Evolutionary conservation across 2,113 vertebrate species (phyloP).

Genomic region (Pleuronectes platessa): DNA sequence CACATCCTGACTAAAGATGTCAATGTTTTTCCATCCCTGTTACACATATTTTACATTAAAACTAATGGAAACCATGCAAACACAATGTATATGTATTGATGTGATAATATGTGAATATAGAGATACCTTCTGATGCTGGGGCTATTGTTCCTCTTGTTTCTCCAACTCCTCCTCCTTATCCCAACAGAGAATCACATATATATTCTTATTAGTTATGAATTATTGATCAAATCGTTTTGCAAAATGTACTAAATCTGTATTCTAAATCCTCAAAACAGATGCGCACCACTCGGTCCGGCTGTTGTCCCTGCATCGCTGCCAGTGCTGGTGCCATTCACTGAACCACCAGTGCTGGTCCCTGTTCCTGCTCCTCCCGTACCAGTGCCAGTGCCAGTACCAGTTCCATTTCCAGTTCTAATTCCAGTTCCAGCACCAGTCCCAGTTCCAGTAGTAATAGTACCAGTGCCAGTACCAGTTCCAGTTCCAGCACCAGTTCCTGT

Average conservation of each 20-base stretch:
- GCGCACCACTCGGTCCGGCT: constrained; percentile 55
- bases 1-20: too few species aligned
- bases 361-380: neutral
- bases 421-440: neutral
- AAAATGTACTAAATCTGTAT: neutral
- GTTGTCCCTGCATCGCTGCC: constrained; percentile 30
- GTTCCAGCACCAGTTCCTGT: constrained; percentile 6
- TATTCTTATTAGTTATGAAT: neutral
- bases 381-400: neutral
- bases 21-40: too few species aligned
- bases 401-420: neutral
- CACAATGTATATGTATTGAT: too few species aligned
- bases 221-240: neutral
- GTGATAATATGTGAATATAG: too few species aligned
- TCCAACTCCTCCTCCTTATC: constrained; percentile 37
- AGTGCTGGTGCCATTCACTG: constrained; percentile 40
- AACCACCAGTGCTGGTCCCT: constrained; percentile 21
- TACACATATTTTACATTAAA: too few species aligned
- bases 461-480: neutral
- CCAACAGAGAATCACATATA: constrained; percentile 12
- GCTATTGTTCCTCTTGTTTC: constrained; percentile 51
- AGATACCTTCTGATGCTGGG: constrained; percentile 63
- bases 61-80: too few species aligned
- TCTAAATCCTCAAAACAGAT: neutral
- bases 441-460: constrained; percentile 14